These are phyloP conservation scores for Encarsia formosa DNA, from an alignment of 2,888 invertebrate genomes.

Conservation along the genomic window DNA sequence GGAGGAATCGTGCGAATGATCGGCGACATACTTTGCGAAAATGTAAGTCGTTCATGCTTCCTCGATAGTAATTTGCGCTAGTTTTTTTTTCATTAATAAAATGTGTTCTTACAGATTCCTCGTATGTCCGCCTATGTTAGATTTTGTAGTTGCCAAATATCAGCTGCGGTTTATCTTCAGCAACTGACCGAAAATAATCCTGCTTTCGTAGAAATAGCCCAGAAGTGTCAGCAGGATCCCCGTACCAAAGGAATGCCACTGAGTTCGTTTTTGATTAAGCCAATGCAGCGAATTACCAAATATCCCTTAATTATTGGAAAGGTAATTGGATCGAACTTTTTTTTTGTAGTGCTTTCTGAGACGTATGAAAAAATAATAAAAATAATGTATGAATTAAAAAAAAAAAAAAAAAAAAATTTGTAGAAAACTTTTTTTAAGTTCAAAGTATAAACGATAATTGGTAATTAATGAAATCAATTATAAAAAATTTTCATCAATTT, in stretches of 20 bases:
- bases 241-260: conserved; percentile 69
- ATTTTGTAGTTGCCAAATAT: conserved; percentile 71
- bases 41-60: conserved; percentile 54
- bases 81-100: background rate
- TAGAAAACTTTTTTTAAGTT: too few species aligned
- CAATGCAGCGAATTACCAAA: conserved; percentile 77
- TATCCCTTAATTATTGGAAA: conserved; percentile 73
- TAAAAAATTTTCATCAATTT: too few species aligned
- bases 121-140: conserved; percentile 68
- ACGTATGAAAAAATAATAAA: background rate
- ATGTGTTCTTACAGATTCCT: conserved; percentile 56
- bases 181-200: conserved; percentile 60
- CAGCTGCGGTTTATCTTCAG: conserved; percentile 66
- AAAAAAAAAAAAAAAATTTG: too few species aligned
- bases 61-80: background rate
- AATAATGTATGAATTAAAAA: background rate
- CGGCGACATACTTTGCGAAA: conserved; percentile 69
- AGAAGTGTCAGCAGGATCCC: conserved; percentile 62
- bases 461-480: too few species aligned
- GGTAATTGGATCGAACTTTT: conserved; percentile 31
- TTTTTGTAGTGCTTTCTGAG: background rate
- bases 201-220: conserved; percentile 61
- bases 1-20: conserved; percentile 60
- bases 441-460: too few species aligned
- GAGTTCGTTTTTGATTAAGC: conserved; percentile 72